phyloP scores from a whole-genome alignment of 2,797 vertebrate genomes.

The Pipistrellus nathusii region DNA sequence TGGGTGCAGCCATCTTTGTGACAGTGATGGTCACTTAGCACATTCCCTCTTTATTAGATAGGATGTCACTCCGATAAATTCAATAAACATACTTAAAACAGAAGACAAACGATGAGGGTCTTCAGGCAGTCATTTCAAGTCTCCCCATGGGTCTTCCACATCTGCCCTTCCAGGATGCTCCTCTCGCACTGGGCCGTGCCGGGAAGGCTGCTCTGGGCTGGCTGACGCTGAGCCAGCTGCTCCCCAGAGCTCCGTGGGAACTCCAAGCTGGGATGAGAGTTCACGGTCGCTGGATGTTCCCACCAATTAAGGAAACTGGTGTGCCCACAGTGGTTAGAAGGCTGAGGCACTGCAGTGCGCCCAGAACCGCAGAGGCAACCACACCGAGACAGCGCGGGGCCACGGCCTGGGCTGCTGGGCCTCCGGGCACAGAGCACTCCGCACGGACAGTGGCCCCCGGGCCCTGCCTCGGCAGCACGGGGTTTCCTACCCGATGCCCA shows the following conservation, averaged over 20 bases:
- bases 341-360: neutral
- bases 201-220: neutral
- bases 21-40: too few species aligned
- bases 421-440: neutral
- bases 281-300: neutral
- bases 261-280: neutral
- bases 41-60: too few species aligned
- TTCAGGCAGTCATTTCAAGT: neutral
- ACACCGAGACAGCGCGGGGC: neutral
- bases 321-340: neutral
- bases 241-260: neutral
- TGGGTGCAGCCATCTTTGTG: too few species aligned
- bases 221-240: neutral
- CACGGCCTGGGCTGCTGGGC: fast-evolving
- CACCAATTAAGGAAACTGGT: neutral
- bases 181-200: neutral
- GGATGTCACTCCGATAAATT: neutral
- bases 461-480: fast-evolving
- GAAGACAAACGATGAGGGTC: neutral
- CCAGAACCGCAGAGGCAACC: fast-evolving
- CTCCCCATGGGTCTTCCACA: neutral
- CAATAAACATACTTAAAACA: neutral
- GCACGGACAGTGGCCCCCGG: too few species aligned
- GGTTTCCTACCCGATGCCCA: neutral
- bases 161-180: neutral